Evolutionary conservation across 1,140 invertebrate genomes (phyloP), one percentile per base, ranked within the genome.

Genomic region (Polypedilum pembai): DNA sequence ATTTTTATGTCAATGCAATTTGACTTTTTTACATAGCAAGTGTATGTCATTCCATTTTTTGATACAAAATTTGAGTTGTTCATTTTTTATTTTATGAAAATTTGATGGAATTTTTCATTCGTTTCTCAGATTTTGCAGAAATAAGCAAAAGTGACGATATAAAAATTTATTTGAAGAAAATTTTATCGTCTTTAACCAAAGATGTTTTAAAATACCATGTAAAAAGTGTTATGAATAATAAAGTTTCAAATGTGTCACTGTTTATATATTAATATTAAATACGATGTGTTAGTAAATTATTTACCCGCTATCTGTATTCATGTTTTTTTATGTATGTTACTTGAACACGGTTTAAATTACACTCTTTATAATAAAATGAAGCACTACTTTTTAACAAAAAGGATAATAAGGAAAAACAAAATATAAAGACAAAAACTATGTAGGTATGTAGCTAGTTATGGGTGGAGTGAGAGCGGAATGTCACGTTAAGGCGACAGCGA

Each of bases 281-380:
- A 56, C 12, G 12, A 56, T 12, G 12, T 56, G n/a, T 12, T 12
- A 56, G n/a, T n/a, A 12, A n/a, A 56, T 56, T 20, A 69, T 20
- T 69, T 69, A 69, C 65, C 65, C 65, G 17, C 65, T 69, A 69
- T 69, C 65, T 20, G 65, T 18, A 69, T 69, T 69, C 65, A 69
- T 69, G n/a, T 10, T 56, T 56, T 15, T 10, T 56, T 56, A n/a
- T 12, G 3, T 56, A 56, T 56, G 45, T 56, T 56, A 56, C 45
- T 56, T 56, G 12, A 56, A 56, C 45, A 56, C 45, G 45, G 12
- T 45, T 8, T 56, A 12, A n/a, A 56, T 12, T 12, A 56, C 12
- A 12, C 12, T 12, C 12, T n/a, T 56, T 56, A 12, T n/a, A 56
- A 56, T 56, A 15, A 45, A 45, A 45, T 12, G 15, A 56, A 56